These are phyloP conservation scores for Scotopteryx bipunctaria DNA, from an alignment of 2,888 invertebrate genomes.

Conservation along the genomic window DNA sequence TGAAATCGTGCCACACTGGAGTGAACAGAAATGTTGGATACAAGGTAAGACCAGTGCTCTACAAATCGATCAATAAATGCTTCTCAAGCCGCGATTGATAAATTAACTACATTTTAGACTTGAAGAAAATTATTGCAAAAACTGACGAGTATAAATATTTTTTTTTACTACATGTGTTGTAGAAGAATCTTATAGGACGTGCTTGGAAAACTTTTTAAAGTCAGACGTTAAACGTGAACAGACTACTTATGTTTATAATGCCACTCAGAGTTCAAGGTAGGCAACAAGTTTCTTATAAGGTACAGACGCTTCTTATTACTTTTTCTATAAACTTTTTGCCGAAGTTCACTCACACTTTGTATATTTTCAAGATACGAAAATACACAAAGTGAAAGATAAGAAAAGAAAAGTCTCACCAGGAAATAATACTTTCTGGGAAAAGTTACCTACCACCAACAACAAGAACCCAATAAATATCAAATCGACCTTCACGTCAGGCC, in stretches of 20 bases:
- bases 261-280: conserved; percentile 46
- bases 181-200: conserved; percentile 5
- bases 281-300: conserved; percentile 20
- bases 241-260: conserved; percentile 40
- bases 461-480: not conserved
- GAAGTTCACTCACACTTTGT: not conserved
- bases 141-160: too few species aligned
- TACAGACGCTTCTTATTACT: conserved; percentile 4
- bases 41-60: too few species aligned
- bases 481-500: conserved; percentile 15
- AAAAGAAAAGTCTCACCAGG: not conserved
- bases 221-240: conserved; percentile 27
- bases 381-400: not conserved
- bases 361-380: not conserved
- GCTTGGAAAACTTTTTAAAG: conserved; percentile 32
- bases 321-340: not conserved
- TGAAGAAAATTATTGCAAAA: too few species aligned
- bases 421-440: not conserved
- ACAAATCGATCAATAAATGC: too few species aligned
- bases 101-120: too few species aligned
- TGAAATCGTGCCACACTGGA: conserved; percentile 94
- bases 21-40: conserved; percentile 95
- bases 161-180: too few species aligned
- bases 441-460: too few species aligned
- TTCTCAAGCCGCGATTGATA: too few species aligned